Conservation (phyloP, 1,140 invertebrate genomes). For the Drosophila littoralis region DNA sequence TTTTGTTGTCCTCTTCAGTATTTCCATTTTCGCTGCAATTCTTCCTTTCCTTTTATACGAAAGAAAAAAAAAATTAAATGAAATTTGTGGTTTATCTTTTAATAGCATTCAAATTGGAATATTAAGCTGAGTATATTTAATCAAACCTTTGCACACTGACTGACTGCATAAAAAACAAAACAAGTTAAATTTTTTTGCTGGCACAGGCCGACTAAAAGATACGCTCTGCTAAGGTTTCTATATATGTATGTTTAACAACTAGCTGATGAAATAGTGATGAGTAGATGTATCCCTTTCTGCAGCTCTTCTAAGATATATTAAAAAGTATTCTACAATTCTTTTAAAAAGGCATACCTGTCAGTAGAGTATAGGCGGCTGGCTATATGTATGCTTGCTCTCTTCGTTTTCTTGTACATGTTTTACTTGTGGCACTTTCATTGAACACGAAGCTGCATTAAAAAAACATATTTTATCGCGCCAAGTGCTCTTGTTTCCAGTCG, state of each 20-base stretch:
- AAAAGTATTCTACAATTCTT: not conserved
- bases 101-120: constrained; percentile 9
- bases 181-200: not conserved
- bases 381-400: not conserved
- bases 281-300: too few relatives aligned
- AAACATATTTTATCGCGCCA: constrained; percentile 71
- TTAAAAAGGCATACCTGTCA: not conserved
- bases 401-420: constrained; percentile 33
- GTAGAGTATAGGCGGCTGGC: not conserved
- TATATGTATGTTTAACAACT: too few relatives aligned
- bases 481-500: constrained; percentile 34
- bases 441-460: constrained; percentile 73
- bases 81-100: not conserved
- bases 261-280: too few relatives aligned
- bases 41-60: too few relatives aligned
- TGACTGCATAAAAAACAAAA: not conserved
- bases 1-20: too few relatives aligned
- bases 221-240: not conserved
- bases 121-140: not conserved
- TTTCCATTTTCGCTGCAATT: too few relatives aligned
- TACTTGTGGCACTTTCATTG: constrained; percentile 67
- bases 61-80: too few relatives aligned
- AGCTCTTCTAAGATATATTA: too few relatives aligned
- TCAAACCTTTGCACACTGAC: not conserved
- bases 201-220: not conserved